Percentiles rank a stretch among this genome's conserved stretches.
These are phyloP conservation scores for Paguma larvata DNA, from an alignment of 2,797 vertebrate genomes.

Conservation along the genomic window DNA sequence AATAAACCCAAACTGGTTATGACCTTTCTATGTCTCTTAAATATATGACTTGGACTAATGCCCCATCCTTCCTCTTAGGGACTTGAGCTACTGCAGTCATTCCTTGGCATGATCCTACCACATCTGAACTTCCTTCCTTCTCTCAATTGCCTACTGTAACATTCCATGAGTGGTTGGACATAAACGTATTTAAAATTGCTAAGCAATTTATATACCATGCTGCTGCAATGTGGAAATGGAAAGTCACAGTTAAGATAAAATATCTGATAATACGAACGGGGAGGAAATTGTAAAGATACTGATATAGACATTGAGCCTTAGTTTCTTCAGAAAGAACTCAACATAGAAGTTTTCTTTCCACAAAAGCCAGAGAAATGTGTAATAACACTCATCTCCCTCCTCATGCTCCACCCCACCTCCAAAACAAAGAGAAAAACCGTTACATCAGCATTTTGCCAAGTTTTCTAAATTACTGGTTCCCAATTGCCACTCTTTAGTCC, in stretches of 20 bases:
- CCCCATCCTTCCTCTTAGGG: background rate
- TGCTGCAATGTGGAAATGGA: background rate
- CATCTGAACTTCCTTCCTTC: background rate
- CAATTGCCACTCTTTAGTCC: background rate
- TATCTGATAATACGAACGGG: background rate
- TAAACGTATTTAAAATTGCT: background rate
- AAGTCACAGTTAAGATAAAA: background rate
- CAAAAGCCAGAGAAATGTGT: background rate
- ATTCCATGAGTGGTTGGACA: background rate
- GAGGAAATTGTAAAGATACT: background rate
- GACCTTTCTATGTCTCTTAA: background rate
- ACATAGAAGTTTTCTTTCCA: background rate
- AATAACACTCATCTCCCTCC: background rate
- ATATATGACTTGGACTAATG: background rate
- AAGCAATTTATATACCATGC: background rate
- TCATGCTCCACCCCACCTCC: background rate
- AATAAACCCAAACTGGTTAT: background rate
- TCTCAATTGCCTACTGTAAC: background rate
- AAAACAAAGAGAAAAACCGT: background rate
- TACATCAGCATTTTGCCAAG: background rate
- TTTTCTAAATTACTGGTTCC: background rate
- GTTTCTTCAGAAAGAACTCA: background rate
- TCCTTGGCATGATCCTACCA: background rate
- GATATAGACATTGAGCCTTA: background rate
- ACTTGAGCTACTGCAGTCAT: background rate